Conservation (phyloP, 2,113 vertebrate species). For the Crocuta crocuta region DNA sequence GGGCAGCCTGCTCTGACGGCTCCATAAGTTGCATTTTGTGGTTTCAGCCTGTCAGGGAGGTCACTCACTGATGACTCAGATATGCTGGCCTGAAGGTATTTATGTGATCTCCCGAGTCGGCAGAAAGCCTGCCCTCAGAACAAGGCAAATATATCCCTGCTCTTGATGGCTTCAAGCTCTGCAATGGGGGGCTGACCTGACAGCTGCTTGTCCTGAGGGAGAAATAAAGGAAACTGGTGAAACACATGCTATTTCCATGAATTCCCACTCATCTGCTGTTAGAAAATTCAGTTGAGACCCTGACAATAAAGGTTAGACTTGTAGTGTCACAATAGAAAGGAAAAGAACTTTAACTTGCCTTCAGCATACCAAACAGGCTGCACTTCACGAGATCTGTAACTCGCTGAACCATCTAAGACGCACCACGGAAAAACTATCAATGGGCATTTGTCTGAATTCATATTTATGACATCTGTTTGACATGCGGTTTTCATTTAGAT, state of each 20-base stretch:
- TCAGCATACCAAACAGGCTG: constrained; percentile 75
- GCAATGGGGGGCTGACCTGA: constrained; percentile 81
- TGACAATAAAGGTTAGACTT: constrained; percentile 84
- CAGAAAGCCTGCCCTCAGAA: constrained; percentile 83
- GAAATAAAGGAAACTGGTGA: constrained; percentile 84
- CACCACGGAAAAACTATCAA: constrained; percentile 71
- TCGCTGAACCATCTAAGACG: constrained; percentile 12
- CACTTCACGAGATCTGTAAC: constrained; percentile 60
- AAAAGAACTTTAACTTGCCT: constrained; percentile 74
- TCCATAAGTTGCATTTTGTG: constrained; percentile 79
- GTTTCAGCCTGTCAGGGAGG: constrained; percentile 82
- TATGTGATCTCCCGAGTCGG: constrained; percentile 83
- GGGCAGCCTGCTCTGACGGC: constrained; percentile 58
- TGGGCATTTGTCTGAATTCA: constrained; percentile 80
- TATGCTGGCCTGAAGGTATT: constrained; percentile 84
- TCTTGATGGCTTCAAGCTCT: constrained; percentile 83
- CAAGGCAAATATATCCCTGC: constrained; percentile 77
- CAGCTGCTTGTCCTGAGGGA: constrained; percentile 84
- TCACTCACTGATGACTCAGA: constrained; percentile 85
- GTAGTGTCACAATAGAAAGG: constrained; percentile 78
- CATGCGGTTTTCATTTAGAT: constrained; percentile 83
- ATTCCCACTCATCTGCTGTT: constrained; percentile 84
- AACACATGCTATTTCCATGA: constrained; percentile 82
- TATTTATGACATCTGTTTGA: constrained; percentile 83
- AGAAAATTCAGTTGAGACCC: constrained; percentile 83